Evolutionary conservation across 2,113 vertebrate species (phyloP).

Genomic region (Galemys pyrenaicus): DNA sequence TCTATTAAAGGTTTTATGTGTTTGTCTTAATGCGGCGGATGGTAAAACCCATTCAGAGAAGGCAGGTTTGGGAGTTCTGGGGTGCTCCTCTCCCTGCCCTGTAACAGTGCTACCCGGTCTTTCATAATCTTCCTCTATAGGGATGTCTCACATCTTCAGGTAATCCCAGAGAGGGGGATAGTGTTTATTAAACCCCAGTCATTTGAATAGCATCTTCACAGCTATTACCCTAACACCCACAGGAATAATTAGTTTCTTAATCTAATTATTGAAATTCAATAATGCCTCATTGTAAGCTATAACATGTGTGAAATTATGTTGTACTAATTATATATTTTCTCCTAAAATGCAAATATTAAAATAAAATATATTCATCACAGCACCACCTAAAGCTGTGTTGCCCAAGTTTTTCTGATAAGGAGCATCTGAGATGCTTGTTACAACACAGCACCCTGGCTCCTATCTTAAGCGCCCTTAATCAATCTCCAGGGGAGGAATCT

Average conservation of each 20-base stretch:
- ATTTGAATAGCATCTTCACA: neutral
- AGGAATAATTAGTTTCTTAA: conserved; percentile 39
- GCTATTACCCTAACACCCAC: neutral
- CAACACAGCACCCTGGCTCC: neutral
- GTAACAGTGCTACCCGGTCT: neutral
- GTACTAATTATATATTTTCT: neutral
- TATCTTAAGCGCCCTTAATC: neutral
- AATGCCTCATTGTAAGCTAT: neutral
- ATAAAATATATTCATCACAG: conserved; percentile 22
- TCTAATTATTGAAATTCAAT: conserved; percentile 23
- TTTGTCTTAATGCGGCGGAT: too few relatives aligned
- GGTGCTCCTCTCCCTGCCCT: too few relatives aligned
- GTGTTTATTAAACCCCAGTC: neutral
- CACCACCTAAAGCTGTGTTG: neutral
- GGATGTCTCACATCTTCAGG: neutral
- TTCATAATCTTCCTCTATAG: neutral
- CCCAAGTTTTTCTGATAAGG: neutral
- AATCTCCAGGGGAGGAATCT: neutral
- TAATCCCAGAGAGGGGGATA: neutral
- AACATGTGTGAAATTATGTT: neutral
- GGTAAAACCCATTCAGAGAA: too few relatives aligned
- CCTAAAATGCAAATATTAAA: conserved; percentile 36
- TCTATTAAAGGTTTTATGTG: too few relatives aligned
- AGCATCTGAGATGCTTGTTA: neutral
- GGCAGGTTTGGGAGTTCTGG: too few relatives aligned